phyloP scores from a whole-genome alignment of 2,797 vertebrate genomes.

The Gallinago solitaria region DNA sequence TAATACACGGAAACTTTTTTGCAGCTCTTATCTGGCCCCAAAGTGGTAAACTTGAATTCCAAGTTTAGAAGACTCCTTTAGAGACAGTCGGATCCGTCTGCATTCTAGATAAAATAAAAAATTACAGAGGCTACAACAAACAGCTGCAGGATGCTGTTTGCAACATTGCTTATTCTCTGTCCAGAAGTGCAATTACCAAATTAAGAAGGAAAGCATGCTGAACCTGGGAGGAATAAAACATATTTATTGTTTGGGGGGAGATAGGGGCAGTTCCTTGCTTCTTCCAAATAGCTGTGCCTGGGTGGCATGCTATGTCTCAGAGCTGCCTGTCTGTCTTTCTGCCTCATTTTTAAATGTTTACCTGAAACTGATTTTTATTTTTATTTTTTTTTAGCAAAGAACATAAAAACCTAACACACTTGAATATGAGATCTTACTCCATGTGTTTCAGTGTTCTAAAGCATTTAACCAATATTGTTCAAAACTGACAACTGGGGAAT shows the following conservation, averaged over 20 bases:
- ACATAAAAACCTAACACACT: not conserved
- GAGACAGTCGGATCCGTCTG: not conserved
- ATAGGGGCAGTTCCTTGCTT: not conserved
- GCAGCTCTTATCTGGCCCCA: not conserved
- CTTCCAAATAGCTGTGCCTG: not conserved
- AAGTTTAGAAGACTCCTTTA: not conserved
- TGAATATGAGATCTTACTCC: not conserved
- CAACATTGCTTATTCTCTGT: not conserved
- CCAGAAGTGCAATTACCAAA: not conserved
- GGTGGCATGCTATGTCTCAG: not conserved
- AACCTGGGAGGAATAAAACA: not conserved
- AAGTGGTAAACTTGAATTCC: not conserved
- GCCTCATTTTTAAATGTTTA: not conserved
- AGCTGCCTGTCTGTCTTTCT: not conserved
- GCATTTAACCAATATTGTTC: not conserved
- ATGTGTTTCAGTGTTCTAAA: not conserved
- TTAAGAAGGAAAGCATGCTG: not conserved
- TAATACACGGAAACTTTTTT: not conserved
- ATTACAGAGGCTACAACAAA: not conserved
- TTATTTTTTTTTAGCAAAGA: not conserved
- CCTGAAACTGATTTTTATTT: not conserved
- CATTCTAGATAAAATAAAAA: not conserved
- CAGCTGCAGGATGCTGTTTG: not conserved
- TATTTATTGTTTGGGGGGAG: not conserved
- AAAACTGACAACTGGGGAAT: slow-evolving; percentile 28